Conservation (phyloP, 2,888 invertebrate genomes). For the Lepidonotus clava region DNA sequence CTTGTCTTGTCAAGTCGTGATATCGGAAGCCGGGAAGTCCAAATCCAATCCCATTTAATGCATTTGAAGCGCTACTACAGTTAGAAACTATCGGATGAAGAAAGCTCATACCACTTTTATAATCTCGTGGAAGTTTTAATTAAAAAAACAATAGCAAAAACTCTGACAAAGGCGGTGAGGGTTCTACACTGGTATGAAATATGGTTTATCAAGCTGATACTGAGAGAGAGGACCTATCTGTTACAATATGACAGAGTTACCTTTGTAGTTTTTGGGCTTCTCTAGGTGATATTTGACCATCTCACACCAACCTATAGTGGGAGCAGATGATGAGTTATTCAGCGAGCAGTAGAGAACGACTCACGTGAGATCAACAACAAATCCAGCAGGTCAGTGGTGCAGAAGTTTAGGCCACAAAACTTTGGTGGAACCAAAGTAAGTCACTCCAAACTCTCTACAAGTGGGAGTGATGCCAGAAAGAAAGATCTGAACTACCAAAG, state of each 20-base stretch:
- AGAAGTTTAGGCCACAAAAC: neutral
- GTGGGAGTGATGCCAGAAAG: neutral
- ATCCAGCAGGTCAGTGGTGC: constrained; percentile 27
- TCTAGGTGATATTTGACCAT: constrained; percentile 90
- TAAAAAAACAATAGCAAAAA: too few relatives aligned
- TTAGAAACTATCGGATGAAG: too few relatives aligned
- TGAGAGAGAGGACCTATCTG: constrained; percentile 42
- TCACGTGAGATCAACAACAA: neutral
- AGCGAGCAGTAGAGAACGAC: constrained; percentile 20
- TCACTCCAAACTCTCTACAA: constrained; percentile 11
- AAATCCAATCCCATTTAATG: too few relatives aligned
- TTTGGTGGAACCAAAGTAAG: neutral
- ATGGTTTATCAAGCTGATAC: constrained; percentile 42
- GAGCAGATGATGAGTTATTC: constrained; percentile 48
- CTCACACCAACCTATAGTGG: constrained; percentile 97
- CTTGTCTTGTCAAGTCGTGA: too few relatives aligned
- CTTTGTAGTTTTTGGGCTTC: constrained; percentile 71
- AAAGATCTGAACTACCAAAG: constrained; percentile 1
- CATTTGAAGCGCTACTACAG: too few relatives aligned
- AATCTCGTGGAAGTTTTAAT: too few relatives aligned
- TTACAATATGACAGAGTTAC: constrained; percentile 38
- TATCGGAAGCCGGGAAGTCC: too few relatives aligned
- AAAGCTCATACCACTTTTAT: too few relatives aligned
- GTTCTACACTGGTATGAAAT: constrained; percentile 46
- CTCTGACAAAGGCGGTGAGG: too few relatives aligned